phyloP scores from a whole-genome alignment of 2,113 vertebrate genomes.

The Mungos mungo region DNA sequence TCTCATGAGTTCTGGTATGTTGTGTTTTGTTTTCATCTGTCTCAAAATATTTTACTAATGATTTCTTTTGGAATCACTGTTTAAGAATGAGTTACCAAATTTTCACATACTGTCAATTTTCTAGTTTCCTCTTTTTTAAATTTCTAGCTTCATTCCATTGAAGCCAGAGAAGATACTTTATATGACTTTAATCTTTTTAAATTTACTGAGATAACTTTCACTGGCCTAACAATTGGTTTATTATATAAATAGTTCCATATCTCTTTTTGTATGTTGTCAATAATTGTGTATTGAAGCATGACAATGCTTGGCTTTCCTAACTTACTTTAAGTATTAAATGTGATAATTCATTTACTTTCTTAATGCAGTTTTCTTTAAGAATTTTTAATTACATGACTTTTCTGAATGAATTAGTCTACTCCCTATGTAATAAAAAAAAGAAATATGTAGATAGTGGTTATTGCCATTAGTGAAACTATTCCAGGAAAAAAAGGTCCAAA shows the following conservation, averaged over 20 bases:
- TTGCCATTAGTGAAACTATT: neutral
- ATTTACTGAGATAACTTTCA: neutral
- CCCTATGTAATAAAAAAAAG: neutral
- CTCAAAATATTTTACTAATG: neutral
- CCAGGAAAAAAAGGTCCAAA: neutral
- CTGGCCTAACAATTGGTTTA: neutral
- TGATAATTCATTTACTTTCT: neutral
- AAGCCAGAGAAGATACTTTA: neutral
- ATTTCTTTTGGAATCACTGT: neutral
- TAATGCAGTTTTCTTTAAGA: neutral
- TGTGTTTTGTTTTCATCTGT: neutral
- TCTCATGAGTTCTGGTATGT: neutral
- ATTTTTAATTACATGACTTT: neutral
- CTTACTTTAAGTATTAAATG: neutral
- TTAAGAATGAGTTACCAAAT: neutral
- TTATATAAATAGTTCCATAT: neutral
- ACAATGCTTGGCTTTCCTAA: neutral
- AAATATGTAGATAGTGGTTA: neutral
- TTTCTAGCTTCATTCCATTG: neutral
- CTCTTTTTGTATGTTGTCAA: neutral
- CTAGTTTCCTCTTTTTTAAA: neutral
- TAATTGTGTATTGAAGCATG: neutral
- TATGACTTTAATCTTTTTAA: neutral
- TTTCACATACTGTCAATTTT: neutral
- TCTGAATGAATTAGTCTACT: neutral